These are phyloP conservation scores for Dipodomys stephensi DNA, from an alignment of 2,113 vertebrate genomes.

Conservation along the genomic window DNA sequence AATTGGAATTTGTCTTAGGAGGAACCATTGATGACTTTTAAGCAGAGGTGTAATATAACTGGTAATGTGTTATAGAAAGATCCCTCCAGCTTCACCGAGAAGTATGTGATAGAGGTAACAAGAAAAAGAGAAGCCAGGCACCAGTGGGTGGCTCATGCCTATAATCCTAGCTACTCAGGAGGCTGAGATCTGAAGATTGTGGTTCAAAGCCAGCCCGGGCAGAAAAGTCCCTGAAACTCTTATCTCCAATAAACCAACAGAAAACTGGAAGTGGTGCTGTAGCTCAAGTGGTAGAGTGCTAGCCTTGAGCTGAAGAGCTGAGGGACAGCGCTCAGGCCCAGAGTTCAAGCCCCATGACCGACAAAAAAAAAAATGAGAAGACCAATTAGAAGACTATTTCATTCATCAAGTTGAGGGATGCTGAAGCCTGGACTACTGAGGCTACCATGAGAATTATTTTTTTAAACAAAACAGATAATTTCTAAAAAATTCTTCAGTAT, in stretches of 20 bases:
- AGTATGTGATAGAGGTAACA: not conserved
- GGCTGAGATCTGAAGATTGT: too few species aligned
- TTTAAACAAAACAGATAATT: not conserved
- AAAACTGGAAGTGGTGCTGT: too few species aligned
- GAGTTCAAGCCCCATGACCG: too few species aligned
- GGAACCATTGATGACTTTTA: constrained; percentile 43
- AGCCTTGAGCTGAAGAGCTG: too few species aligned
- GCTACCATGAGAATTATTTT: not conserved
- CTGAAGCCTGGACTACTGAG: not conserved
- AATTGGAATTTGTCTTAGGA: constrained; percentile 55
- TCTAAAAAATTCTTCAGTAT: not conserved
- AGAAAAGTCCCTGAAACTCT: too few species aligned
- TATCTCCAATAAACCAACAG: too few species aligned
- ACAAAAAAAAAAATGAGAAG: not conserved
- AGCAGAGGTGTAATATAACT: constrained; percentile 48
- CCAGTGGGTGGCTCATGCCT: too few species aligned
- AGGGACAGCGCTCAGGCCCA: too few species aligned
- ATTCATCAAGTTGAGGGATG: not conserved
- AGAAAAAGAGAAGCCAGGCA: too few species aligned
- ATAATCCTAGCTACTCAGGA: too few species aligned
- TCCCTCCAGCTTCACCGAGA: constrained; percentile 12
- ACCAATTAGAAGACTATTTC: constrained; percentile 19
- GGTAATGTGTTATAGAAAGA: constrained; percentile 28
- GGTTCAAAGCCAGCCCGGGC: too few species aligned
- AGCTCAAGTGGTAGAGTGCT: too few species aligned